Conservation (phyloP, 2,888 invertebrate genomes). For the Ischnus inquisitorius region DNA sequence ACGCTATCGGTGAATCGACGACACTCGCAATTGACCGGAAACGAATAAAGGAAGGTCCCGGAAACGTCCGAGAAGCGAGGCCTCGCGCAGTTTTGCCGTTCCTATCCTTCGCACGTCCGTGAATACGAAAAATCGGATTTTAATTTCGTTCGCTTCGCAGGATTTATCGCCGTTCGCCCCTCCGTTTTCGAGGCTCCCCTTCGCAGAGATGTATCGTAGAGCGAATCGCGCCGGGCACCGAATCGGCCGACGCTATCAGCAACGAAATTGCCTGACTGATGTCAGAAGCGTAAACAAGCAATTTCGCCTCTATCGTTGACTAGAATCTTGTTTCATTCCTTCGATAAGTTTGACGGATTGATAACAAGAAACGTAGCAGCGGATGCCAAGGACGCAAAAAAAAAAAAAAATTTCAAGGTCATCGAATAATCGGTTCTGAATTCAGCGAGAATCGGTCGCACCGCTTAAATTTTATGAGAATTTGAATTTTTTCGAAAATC, state of each 20-base stretch:
- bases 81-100: neutral
- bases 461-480: too few species aligned
- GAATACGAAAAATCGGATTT: constrained; percentile 22
- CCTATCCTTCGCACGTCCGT: neutral
- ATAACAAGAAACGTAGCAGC: too few species aligned
- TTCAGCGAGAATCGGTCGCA: too few species aligned
- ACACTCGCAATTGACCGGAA: too few species aligned
- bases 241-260: constrained; percentile 13
- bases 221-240: neutral
- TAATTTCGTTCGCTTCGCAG: neutral
- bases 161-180: constrained; percentile 11
- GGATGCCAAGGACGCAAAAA: too few species aligned
- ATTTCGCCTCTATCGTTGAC: constrained; percentile 10
- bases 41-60: too few species aligned
- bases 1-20: too few species aligned
- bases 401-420: too few species aligned
- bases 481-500: too few species aligned
- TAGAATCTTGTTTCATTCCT: neutral
- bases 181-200: constrained; percentile 3
- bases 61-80: too few species aligned
- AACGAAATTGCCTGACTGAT: neutral
- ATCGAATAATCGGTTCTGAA: too few species aligned
- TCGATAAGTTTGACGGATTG: neutral
- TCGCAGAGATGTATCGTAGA: constrained; percentile 10
- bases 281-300: neutral